These are phyloP conservation scores for Trachelus iudaicus DNA, from an alignment of 2,888 invertebrate genomes.

Conservation along the genomic window DNA sequence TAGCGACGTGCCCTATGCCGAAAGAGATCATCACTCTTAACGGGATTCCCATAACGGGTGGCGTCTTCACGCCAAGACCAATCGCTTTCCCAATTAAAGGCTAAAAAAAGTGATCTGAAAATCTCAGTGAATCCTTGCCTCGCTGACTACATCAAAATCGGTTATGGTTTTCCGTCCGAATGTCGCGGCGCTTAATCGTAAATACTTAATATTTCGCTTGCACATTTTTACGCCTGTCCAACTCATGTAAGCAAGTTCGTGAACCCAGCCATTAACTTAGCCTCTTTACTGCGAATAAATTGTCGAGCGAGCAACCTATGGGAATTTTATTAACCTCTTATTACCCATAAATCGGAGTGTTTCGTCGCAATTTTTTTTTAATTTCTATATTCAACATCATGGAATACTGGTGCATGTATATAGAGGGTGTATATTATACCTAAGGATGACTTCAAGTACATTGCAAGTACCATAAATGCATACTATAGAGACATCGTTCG, in stretches of 20 bases:
- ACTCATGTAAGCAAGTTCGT: slow-evolving; percentile 19
- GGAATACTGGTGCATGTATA: neutral
- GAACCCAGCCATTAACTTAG: slow-evolving; percentile 39
- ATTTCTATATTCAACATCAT: neutral
- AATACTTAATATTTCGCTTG: neutral
- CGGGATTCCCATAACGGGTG: neutral
- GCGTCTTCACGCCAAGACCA: neutral
- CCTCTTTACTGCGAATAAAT: slow-evolving; percentile 47
- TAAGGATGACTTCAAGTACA: neutral
- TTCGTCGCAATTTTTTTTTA: neutral
- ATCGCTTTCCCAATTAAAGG: neutral
- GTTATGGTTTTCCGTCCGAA: neutral
- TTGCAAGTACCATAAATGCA: neutral
- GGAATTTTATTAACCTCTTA: slow-evolving; percentile 13
- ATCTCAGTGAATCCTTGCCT: neutral
- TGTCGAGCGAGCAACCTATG: slow-evolving; percentile 21
- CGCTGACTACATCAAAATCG: neutral
- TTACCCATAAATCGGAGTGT: neutral
- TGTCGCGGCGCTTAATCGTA: neutral
- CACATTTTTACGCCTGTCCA: neutral
- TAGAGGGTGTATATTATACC: neutral
- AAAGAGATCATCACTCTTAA: neutral
- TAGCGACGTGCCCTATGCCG: neutral
- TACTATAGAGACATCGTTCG: neutral
- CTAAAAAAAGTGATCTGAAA: neutral